Base-by-base conservation (phyloP, 2,113 vertebrate genomes). In the Mustelus asterias region DNA sequence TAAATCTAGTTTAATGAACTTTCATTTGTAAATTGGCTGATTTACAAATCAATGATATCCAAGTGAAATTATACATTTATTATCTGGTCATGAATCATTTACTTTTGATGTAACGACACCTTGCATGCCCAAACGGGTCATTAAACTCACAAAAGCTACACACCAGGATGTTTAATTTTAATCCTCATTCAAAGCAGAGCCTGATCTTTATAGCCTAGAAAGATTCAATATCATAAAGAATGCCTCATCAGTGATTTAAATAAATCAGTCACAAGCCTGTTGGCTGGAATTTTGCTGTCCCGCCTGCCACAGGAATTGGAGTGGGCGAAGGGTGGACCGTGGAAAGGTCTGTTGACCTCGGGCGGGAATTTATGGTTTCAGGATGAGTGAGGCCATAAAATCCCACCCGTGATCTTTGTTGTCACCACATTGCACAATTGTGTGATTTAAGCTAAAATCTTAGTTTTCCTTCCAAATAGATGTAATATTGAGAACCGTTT, bases 11-110 rank as follows among this genome's bases (percentile, higher is more conserved):
- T 65, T 63, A 93, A 65, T 93, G 90, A 93, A 93, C 63, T 67
- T 94, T 94, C 60, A 69, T 89, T 90, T 63, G 58, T 29, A 60
- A 60, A 90, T 90, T 33, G 63, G 63, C 63, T 22, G 14, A 67
- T 94, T 94, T 94, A 67, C 18, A 9, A 94, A 94, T 44, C 67
- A 11, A 70, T 24, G 37, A 24, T 67, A 63, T 93, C n/a, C 60
- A 18, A 63, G 90, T 93, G 6, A 93, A 67, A 88, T 88, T 88
- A 88, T 26, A 24, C 54, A 48, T 88, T 93, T 60, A 65, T 67
- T 93, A 93, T 37, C 60, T 65, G 90, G 58, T 93, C 90, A 92
- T 92, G 89, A 92, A 63, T 63, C 89, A 65, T 67, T 93, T 65
- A 60, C 33, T 65, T 93, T 63, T 22, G 58, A 93, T 93, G 33